Evolutionary conservation across 2,113 vertebrate genomes (phyloP), one percentile per base, ranked within the genome.

Genomic region (Nothocercus nigrocapillus): DNA sequence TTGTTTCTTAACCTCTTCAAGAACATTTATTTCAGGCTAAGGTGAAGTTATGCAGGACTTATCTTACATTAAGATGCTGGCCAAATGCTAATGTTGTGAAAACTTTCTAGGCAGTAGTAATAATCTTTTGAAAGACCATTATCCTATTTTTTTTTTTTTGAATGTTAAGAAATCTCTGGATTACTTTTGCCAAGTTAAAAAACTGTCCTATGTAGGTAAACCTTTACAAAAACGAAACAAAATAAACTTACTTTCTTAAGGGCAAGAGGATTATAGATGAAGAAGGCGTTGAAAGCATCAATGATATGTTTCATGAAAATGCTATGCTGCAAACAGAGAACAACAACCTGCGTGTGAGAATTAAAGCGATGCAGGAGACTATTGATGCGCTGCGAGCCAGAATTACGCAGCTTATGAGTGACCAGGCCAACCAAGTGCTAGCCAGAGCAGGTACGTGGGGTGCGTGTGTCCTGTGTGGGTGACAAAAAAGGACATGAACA

Each of bases 311-410:
- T 88, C 99, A 99, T 45, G 99, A 99, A 97, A 99, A 99, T 93
- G 98, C 98, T 1, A 99, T 99, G 99, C 98, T 99, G 49, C 99
- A 99, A 96, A 99, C 99, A 1, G 99, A 99, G 94, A 99, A 99
- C 95, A 99, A 98, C 91, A 99, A 99, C 95, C 97, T 99, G 91
- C 98, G 99, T 7, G 98, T 99, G 76, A 98, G 99, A 66, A 98
- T 99, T 94, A 99, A 99, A 98, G 99, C 99, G 72, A 99, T 99
- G 99, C 99, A 99, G 94, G 99, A 99, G 97, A 99, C 99, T 1
- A 97, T 99, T 1, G 99, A 99, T 77, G 98, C 98, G 1, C 95
- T 99, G 93, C 98, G 98, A 96, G 98, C 97, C 76, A 96, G 99
- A 86, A 98, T 99, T 95, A 99, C 99, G 0, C 99, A 99, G 79